These are phyloP conservation scores for Malurus cyaneus DNA, from an alignment of 2,113 vertebrate genomes.

Conservation along the genomic window DNA sequence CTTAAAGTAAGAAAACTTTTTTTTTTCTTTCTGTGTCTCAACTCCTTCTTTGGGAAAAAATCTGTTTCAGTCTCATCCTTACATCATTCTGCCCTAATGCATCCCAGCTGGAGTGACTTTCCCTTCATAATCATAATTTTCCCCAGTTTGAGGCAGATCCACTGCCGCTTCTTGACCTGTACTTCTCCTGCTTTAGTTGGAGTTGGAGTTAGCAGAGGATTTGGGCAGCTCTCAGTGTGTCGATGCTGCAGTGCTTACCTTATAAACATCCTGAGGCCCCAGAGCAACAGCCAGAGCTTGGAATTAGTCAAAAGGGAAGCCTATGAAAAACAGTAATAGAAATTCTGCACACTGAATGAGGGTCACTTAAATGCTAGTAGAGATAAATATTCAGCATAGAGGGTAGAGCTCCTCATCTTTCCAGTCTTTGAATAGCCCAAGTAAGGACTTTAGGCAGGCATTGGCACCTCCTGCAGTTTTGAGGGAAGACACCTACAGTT, in stretches of 20 bases:
- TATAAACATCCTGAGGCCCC: background rate
- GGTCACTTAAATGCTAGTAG: background rate
- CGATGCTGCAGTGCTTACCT: accelerated
- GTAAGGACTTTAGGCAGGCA: background rate
- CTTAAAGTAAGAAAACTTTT: background rate
- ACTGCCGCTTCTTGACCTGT: background rate
- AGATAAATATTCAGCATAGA: background rate
- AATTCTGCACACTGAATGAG: background rate
- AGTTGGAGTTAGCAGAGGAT: background rate
- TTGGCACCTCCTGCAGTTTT: background rate
- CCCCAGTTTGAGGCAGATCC: background rate
- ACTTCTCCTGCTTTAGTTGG: background rate
- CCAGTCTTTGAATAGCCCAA: background rate
- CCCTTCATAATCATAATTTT: background rate
- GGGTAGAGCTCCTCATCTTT: background rate
- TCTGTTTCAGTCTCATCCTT: slow-evolving; percentile 20
- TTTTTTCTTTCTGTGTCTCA: background rate
- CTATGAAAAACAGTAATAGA: background rate
- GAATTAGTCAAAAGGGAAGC: background rate
- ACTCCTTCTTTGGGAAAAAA: slow-evolving; percentile 64
- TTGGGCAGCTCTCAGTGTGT: background rate
- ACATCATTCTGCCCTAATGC: slow-evolving; percentile 41
- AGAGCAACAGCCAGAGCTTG: background rate
- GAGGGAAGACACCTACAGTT: background rate
- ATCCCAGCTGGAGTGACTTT: slow-evolving; percentile 49